Base-by-base conservation (phyloP, 2,888 invertebrate genomes). In the Cerastis leucographa region DNA sequence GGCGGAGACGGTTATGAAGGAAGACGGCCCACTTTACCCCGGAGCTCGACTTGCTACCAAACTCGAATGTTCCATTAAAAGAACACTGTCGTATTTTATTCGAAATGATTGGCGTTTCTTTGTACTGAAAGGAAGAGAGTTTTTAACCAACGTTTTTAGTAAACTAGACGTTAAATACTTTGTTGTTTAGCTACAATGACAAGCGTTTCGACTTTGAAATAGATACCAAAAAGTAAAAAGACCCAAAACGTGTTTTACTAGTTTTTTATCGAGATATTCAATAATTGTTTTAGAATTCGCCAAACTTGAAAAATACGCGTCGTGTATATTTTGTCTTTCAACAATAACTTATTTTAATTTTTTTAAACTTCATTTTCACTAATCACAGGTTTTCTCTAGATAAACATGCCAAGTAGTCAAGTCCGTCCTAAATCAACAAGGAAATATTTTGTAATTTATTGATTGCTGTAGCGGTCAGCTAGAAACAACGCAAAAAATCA, bases 31-130 rank as follows among this genome's bases (percentile, higher is more conserved):
- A 35, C 59, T 51, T 49, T 46, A 69, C 29, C 56, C 71, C 19
- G 64, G 22, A 71, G 64, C 73, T 71, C 68, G 59, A 81, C 35
- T 56, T 62, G 56, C 42, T 68, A 62, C 44, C 46, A 5, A 84
- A 76, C 68, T 73, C 35, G 40, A 64, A 77, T 71, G 54, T 70
- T 81, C 73, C 49, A 68, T 75, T 78, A 73, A 68, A 75, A 81
- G 40, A 73, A 77, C 54, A 49, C 49, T 72, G 46, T 29, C 51
- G 56, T 56, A 73, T 83, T 77, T 80, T 64, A 71, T 59, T 42
- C 40, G 7, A 69, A 69, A 70, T 61, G 14, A 72, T 74, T 70
- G 54, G 61, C 70, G 19, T 61, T 68, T 75, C 54, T 77, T 85
- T 71, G 49, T 70, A 66, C 11, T 62, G 6, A 29, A 62, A 42